These are phyloP conservation scores for Darevskia mixta DNA, from an alignment of 2,797 vertebrate species.

Conservation along the genomic window DNA sequence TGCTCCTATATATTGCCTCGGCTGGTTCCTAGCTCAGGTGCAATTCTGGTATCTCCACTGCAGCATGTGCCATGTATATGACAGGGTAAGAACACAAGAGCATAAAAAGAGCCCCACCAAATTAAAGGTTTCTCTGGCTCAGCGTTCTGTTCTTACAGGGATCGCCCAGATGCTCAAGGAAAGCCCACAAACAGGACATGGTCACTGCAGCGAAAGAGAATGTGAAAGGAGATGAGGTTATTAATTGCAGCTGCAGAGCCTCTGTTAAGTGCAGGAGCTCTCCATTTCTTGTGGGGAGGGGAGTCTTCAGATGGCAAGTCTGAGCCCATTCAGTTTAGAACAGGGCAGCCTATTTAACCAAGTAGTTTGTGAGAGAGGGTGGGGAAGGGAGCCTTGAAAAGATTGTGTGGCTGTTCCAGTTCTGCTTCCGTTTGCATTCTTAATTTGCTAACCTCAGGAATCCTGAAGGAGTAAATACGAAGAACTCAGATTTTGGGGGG, in stretches of 20 bases:
- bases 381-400: not conserved
- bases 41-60: not conserved
- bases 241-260: not conserved
- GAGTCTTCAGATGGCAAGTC: not conserved
- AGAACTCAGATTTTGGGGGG: conserved; percentile 19
- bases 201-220: not conserved
- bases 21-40: not conserved
- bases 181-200: too few relatives aligned
- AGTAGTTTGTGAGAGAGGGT: not conserved
- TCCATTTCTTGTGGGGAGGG: not conserved
- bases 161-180: too few relatives aligned
- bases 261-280: not conserved
- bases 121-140: too few relatives aligned
- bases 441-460: not conserved
- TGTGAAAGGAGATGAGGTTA: not conserved
- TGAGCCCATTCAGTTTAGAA: not conserved
- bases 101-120: too few relatives aligned
- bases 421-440: not conserved
- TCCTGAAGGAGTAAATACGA: not conserved
- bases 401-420: not conserved
- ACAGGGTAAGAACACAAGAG: not conserved
- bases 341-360: not conserved
- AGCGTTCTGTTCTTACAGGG: too few relatives aligned
- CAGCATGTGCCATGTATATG: not conserved
- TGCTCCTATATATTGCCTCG: too few relatives aligned